Conservation (phyloP, 2,797 vertebrate genomes). For the Anabas testudineus region DNA sequence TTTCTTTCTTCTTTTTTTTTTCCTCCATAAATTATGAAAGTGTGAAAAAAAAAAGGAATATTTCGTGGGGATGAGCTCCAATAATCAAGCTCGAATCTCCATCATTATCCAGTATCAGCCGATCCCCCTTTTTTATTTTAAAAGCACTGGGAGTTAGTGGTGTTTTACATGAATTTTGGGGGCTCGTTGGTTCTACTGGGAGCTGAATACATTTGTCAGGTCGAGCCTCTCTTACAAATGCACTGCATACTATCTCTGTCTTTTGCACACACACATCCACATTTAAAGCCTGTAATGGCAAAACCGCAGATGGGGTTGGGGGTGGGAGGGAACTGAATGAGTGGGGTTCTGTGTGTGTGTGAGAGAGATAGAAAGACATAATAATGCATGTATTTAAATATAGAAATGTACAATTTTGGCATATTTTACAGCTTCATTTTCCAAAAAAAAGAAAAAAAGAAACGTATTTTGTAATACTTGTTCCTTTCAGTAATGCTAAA, state of each 20-base stretch:
- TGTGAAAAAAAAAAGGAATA: constrained; percentile 73
- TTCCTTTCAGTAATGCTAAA: constrained; percentile 18
- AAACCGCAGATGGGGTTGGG: constrained; percentile 39
- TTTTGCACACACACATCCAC: constrained; percentile 18
- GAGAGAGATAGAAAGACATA: not conserved
- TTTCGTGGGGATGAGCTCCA: constrained; percentile 78
- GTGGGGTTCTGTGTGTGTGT: constrained; percentile 13
- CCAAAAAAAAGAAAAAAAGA: constrained; percentile 15
- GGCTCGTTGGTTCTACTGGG: constrained; percentile 65
- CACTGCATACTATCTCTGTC: constrained; percentile 43
- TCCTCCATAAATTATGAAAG: constrained; percentile 32
- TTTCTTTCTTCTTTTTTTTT: constrained; percentile 39
- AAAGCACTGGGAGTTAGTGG: constrained; percentile 74
- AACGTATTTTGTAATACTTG: constrained; percentile 14
- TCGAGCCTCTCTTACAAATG: constrained; percentile 63
- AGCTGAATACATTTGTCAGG: constrained; percentile 81
- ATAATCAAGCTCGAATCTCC: constrained; percentile 82
- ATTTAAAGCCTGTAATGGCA: constrained; percentile 52
- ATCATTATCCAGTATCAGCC: constrained; percentile 82
- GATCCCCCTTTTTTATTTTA: constrained; percentile 74
- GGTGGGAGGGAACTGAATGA: constrained; percentile 35
- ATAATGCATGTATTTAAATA: constrained; percentile 40
- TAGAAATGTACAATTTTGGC: constrained; percentile 25
- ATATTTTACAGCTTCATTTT: constrained; percentile 12
- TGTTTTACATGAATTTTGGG: constrained; percentile 83